Conservation (phyloP, 2,888 invertebrate species). For the Trachelus tabidus region DNA sequence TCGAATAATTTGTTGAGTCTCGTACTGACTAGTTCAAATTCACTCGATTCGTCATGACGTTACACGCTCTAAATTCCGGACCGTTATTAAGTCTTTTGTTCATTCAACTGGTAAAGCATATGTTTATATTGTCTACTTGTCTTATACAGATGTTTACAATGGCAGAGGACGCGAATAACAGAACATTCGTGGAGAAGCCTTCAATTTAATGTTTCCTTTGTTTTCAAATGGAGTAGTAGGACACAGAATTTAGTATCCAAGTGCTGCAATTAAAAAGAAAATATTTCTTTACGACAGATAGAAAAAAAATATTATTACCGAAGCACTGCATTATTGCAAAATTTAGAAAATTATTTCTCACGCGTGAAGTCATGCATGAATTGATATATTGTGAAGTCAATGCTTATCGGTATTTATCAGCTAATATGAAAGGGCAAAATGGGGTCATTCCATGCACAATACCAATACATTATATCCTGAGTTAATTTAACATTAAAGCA, state of each 20-base stretch:
- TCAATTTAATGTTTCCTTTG: not conserved
- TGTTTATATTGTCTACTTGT: not conserved
- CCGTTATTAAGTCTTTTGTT: not conserved
- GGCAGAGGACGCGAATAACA: not conserved
- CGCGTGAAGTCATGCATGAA: not conserved
- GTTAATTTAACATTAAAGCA: no score
- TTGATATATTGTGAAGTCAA: not conserved
- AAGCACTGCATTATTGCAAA: not conserved
- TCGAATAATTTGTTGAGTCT: not conserved
- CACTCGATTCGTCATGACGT: not conserved
- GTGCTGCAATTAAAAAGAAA: not conserved
- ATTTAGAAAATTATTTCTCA: not conserved
- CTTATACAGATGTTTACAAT: not conserved
- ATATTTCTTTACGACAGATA: not conserved
- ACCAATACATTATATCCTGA: not conserved
- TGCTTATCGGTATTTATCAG: not conserved
- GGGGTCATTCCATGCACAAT: not conserved
- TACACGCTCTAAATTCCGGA: not conserved
- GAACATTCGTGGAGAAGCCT: not conserved
- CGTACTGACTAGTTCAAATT: not conserved
- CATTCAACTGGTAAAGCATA: not conserved
- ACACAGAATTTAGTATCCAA: not conserved
- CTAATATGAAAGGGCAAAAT: not conserved
- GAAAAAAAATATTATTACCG: not conserved
- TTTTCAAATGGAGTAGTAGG: not conserved